These are phyloP conservation scores for Blastobasis lacticolella DNA, from an alignment of 2,888 invertebrate genomes.

Conservation along the genomic window DNA sequence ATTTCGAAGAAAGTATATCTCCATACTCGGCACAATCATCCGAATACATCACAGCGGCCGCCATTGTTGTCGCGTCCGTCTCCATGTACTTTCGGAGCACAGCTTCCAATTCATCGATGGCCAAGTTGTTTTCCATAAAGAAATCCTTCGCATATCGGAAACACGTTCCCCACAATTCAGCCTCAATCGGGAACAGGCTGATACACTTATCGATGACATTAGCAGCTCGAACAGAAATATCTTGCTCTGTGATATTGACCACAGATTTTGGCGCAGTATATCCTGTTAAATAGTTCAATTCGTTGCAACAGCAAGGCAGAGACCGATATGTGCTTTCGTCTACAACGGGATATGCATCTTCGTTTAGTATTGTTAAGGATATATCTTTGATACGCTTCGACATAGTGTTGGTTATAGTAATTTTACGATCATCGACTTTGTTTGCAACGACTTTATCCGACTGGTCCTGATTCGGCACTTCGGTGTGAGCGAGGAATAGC, in stretches of 20 bases:
- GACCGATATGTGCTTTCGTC: slow-evolving; percentile 33
- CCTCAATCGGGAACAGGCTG: slow-evolving; percentile 50
- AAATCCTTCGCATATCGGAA: slow-evolving; percentile 55
- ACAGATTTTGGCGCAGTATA: slow-evolving; percentile 16
- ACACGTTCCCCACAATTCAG: slow-evolving; percentile 55
- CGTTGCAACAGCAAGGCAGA: slow-evolving; percentile 56
- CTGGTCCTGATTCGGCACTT: slow-evolving; percentile 15
- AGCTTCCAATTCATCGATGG: slow-evolving; percentile 66
- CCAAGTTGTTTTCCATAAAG: slow-evolving; percentile 50
- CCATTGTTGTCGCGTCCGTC: slow-evolving; percentile 57
- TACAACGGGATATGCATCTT: slow-evolving; percentile 42
- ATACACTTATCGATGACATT: slow-evolving; percentile 55
- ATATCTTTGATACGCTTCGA: slow-evolving; percentile 59
- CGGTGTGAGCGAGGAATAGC: slow-evolving; percentile 42
- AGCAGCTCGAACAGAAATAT: slow-evolving; percentile 46
- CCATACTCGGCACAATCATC: slow-evolving; percentile 60
- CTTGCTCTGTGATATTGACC: slow-evolving; percentile 19
- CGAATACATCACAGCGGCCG: slow-evolving; percentile 62
- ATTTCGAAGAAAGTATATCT: slow-evolving; percentile 58
- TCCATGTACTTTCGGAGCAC: slow-evolving; percentile 73
- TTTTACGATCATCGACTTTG: slow-evolving; percentile 40
- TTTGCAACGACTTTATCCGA: slow-evolving; percentile 19
- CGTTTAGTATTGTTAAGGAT: slow-evolving; percentile 53
- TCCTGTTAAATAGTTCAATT: slow-evolving; percentile 37
- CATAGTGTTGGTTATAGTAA: slow-evolving; percentile 45